Conservation (phyloP, 2,888 invertebrate species). For the Ennomos quercinarius region DNA sequence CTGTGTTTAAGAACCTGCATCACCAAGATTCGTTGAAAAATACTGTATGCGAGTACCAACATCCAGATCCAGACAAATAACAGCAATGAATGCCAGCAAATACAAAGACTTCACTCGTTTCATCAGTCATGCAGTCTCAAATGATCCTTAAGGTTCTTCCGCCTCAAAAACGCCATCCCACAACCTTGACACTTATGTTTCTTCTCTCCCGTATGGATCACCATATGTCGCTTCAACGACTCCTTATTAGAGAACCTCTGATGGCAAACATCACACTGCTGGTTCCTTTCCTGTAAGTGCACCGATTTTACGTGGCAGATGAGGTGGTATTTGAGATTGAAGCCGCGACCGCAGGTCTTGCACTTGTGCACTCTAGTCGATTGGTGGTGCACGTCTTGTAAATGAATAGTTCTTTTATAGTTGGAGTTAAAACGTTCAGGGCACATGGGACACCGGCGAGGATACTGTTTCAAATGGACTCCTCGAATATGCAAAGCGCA, state of each 20-base stretch:
- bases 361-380: constrained; percentile 78
- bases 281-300: constrained; percentile 79
- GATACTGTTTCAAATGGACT: constrained; percentile 74
- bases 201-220: constrained; percentile 84
- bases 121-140: constrained; percentile 68
- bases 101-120: no score
- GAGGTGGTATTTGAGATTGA: constrained; percentile 75
- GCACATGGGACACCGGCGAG: constrained; percentile 74
- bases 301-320: constrained; percentile 76
- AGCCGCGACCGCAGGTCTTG: constrained; percentile 74
- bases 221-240: constrained; percentile 83
- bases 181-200: constrained; percentile 84
- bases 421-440: constrained; percentile 79
- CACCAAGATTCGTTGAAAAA: no score
- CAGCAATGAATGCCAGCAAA: no score
- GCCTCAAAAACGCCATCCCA: constrained; percentile 76
- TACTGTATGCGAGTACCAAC: no score
- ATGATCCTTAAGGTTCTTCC: constrained; percentile 78
- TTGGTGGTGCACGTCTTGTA: constrained; percentile 78
- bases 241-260: constrained; percentile 84
- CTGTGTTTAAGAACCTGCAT: no score
- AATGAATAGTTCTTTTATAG: constrained; percentile 76
- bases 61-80: no score
- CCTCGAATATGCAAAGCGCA: constrained; percentile 71
- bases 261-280: constrained; percentile 81